Evolutionary conservation across 2,113 vertebrate genomes (phyloP).

Genomic region (Atherinomorus stipes): DNA sequence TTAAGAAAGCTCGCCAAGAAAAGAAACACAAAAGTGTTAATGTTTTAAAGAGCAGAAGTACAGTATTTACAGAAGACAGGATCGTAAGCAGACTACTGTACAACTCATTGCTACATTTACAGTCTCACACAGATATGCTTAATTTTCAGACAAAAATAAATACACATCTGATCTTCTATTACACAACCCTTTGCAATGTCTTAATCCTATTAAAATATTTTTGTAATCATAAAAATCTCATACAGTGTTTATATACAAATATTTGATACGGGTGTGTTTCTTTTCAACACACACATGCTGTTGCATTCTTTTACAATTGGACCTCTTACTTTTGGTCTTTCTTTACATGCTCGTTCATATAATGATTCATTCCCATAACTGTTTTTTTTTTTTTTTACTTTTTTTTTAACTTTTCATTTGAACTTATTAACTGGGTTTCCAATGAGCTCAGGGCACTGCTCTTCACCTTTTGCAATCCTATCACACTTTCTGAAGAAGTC

Average conservation of each 20-base stretch:
- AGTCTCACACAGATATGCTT: conserved; percentile 68
- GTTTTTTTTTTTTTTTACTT: not conserved
- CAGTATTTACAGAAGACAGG: conserved; percentile 76
- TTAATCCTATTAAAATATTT: conserved; percentile 93
- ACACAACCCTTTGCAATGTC: conserved; percentile 63
- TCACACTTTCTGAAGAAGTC: conserved; percentile 92
- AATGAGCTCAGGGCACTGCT: conserved; percentile 91
- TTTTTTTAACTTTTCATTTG: conserved; percentile 75
- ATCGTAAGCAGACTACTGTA: conserved; percentile 76
- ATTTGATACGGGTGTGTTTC: conserved; percentile 84
- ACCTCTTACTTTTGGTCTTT: conserved; percentile 84
- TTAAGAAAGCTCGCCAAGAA: conserved; percentile 32
- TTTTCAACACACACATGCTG: conserved; percentile 76
- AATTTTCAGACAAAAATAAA: conserved; percentile 80
- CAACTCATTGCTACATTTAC: conserved; percentile 76
- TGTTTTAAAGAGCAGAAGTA: conserved; percentile 50
- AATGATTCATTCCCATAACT: not conserved
- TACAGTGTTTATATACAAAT: conserved; percentile 89
- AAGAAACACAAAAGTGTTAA: conserved; percentile 53
- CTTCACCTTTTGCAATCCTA: conserved; percentile 88
- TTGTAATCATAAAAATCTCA: conserved; percentile 95
- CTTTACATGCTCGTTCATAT: conserved; percentile 67
- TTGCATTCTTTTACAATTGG: conserved; percentile 76
- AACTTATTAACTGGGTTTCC: conserved; percentile 88
- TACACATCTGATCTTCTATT: conserved; percentile 79